phyloP scores from a whole-genome alignment of 2,888 invertebrate species.

The Euzophera pinguis region DNA sequence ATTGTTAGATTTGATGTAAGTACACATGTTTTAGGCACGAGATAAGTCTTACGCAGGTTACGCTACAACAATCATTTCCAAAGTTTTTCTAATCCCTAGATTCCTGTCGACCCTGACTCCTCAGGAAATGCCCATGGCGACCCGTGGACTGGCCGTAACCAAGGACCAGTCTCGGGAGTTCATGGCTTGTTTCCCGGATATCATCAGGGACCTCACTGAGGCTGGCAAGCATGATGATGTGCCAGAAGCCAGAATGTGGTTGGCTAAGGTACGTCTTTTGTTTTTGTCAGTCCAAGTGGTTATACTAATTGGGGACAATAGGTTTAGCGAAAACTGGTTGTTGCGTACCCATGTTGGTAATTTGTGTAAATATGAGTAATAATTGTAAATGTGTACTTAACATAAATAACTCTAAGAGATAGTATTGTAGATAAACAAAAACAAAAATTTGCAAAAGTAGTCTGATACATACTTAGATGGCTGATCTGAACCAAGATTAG shows the following conservation, averaged over 20 bases:
- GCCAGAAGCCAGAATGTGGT: conserved; percentile 89
- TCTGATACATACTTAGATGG: too few relatives aligned
- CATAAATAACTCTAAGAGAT: too few relatives aligned
- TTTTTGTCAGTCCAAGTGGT: conserved; percentile 16
- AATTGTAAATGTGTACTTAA: too few relatives aligned
- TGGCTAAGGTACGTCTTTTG: conserved; percentile 83
- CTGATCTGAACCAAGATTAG: too few relatives aligned
- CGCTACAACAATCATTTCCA: conserved; percentile 5
- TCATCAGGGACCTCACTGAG: conserved; percentile 90
- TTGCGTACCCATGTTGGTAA: too few relatives aligned
- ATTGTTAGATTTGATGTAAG: too few relatives aligned
- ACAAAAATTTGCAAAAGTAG: too few relatives aligned
- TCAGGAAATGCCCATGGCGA: conserved; percentile 80
- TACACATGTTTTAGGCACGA: too few relatives aligned
- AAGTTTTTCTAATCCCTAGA: conserved; percentile 53
- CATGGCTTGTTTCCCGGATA: conserved; percentile 93
- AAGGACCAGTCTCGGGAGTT: conserved; percentile 93
- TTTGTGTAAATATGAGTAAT: neutral
- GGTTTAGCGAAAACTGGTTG: neutral
- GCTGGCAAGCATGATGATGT: conserved; percentile 87
- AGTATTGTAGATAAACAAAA: too few relatives aligned
- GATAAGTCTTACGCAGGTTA: neutral
- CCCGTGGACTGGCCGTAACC: conserved; percentile 82
- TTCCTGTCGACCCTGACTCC: conserved; percentile 82
- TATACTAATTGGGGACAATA: conserved; percentile 28